A percentile compares a stretch with the other conserved stretches of the same genome.
These are phyloP conservation scores for Pithys albifrons DNA, from an alignment of 2,113 vertebrate species.

Conservation along the genomic window DNA sequence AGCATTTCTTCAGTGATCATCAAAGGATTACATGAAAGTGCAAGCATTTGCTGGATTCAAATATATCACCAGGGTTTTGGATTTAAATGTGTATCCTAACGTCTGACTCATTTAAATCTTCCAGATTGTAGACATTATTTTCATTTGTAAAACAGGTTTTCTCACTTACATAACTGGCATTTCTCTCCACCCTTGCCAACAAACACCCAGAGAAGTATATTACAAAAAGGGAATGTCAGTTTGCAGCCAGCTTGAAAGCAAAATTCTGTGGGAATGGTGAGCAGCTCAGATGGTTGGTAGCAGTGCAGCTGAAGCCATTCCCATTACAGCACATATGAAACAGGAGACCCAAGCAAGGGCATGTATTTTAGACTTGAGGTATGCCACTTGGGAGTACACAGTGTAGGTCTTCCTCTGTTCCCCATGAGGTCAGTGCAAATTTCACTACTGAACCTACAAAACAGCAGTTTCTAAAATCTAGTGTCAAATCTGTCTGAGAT, in stretches of 20 bases:
- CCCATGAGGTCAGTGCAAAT: rapidly evolving
- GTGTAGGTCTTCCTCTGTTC: background rate
- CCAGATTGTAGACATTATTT: constrained; percentile 48
- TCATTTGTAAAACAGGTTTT: constrained; percentile 46
- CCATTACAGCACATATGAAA: background rate
- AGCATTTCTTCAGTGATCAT: background rate
- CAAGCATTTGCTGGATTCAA: constrained; percentile 2
- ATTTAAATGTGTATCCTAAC: constrained; percentile 29
- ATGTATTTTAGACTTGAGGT: background rate
- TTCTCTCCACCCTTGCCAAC: background rate
- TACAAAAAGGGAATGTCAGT: background rate
- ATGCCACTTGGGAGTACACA: background rate
- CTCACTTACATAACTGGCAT: constrained; percentile 22
- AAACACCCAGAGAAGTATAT: constrained; percentile 41
- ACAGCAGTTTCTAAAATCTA: background rate
- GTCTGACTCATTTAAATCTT: constrained; percentile 51
- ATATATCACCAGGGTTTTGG: background rate
- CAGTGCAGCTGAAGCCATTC: background rate
- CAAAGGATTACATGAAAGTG: background rate
- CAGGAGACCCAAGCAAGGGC: background rate
- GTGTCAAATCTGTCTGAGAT: background rate
- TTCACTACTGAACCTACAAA: background rate
- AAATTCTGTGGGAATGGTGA: background rate
- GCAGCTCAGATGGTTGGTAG: background rate
- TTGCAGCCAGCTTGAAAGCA: background rate